Conservation (phyloP, 2,888 invertebrate species). For the Cosmia trapezina region DNA sequence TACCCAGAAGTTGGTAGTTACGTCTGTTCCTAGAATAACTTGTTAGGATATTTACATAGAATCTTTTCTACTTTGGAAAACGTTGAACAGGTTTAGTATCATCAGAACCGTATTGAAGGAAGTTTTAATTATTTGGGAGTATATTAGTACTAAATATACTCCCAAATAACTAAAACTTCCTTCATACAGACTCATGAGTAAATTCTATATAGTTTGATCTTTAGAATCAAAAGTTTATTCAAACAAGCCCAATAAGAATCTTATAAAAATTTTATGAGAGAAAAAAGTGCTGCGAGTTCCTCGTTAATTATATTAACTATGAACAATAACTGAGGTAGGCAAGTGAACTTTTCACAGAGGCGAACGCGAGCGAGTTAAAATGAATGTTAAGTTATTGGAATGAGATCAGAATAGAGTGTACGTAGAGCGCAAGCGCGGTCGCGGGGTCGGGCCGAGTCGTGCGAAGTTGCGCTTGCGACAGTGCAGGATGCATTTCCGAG, state of each 20-base stretch:
- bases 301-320: conserved; percentile 59
- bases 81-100: conserved; percentile 38
- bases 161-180: no score
- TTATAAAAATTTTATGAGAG: conserved; percentile 57
- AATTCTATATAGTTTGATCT: neutral
- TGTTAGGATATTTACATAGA: conserved; percentile 27
- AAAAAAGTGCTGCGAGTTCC: conserved; percentile 38
- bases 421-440: conserved; percentile 79
- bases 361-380: conserved; percentile 59
- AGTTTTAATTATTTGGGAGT: conserved; percentile 12
- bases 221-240: conserved; percentile 28
- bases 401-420: conserved; percentile 83
- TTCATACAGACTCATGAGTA: neutral
- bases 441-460: conserved; percentile 80
- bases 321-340: conserved; percentile 61
- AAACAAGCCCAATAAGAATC: conserved; percentile 56
- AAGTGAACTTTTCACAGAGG: conserved; percentile 73
- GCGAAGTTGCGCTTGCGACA: conserved; percentile 84
- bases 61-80: conserved; percentile 22
- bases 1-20: conserved; percentile 42
- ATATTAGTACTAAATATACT: no score
- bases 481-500: conserved; percentile 62
- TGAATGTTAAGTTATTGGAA: conserved; percentile 76
- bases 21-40: conserved; percentile 31
- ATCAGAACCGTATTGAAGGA: conserved; percentile 3